Base-by-base conservation (phyloP, 2,113 vertebrate species). In the Salvelinus fontinalis region DNA sequence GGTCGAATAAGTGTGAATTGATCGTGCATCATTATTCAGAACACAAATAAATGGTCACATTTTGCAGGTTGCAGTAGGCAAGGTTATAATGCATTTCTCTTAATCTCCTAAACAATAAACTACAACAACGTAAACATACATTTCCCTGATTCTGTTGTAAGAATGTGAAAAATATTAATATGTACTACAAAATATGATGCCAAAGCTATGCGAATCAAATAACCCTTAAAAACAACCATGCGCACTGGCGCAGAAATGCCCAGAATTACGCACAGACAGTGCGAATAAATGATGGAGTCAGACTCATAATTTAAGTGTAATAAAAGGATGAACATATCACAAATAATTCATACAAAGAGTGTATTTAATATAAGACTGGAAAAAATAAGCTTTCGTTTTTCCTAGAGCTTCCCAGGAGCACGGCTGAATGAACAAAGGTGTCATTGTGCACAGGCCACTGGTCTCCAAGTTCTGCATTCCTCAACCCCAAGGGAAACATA, bases 341-440 rank as follows among this genome's bases (percentile, higher is more conserved):
- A 44, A 44, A 65, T 44, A 31, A 54, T 3, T 7, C 39, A 39
- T 11, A 57, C 75, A 77, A 77, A 72, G 51, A 78, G 76, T 0
- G 4, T 1, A 60, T 49, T 85, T 70, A 14, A 73, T 27, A 48
- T 26, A 67, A 66, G 9, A 12, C 24, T 22, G 13, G 70, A 44
- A 44, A 9, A 11, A 11, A 69, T 31, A 51, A 75, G 71, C 34
- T 74, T 48, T 51, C 57, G 69, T 72, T 9, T 64, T 79, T 1
- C 1, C 67, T 67, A 7, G 67, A 70, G 71, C 22, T 44, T 44
- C 9, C 39, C 39, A 44, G 39, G 39, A 44, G 9, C 39, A 44
- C 39, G 39, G 39, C 39, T 44, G 39, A 44, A 44, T 44, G 1
- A 93, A 98, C 96, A 98, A 96, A 95, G 93, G 70, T 85, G 85